These are phyloP conservation scores for Ophioderma brevispina DNA, from an alignment of 35 echinoderm and acorn worm species.

Conservation along the genomic window DNA sequence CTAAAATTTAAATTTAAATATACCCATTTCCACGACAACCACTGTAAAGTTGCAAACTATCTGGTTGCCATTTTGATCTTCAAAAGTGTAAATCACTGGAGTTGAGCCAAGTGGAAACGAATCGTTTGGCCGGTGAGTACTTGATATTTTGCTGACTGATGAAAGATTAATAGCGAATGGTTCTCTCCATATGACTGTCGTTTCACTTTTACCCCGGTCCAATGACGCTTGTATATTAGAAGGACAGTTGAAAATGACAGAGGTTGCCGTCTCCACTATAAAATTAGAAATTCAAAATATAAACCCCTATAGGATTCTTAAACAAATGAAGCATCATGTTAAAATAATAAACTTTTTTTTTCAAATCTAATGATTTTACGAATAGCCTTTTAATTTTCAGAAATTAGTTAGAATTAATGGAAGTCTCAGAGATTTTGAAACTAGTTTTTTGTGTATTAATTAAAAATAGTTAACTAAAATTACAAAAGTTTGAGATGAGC, in stretches of 20 bases:
- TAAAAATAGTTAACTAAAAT: too few relatives aligned
- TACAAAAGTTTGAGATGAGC: too few relatives aligned
- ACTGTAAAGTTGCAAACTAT: background rate
- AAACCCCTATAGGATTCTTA: too few relatives aligned
- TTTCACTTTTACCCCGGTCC: background rate
- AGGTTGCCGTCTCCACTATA: background rate
- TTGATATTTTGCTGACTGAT: background rate
- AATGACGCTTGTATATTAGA: background rate
- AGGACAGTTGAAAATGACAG: background rate
- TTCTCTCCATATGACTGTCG: background rate
- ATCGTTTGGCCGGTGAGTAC: background rate
- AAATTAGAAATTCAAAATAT: too few relatives aligned
- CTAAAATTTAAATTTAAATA: too few relatives aligned
- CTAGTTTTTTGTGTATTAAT: too few relatives aligned
- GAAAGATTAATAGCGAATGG: background rate
- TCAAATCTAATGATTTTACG: too few relatives aligned
- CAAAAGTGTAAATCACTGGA: background rate
- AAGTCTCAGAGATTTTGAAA: too few relatives aligned
- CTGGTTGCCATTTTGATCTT: background rate
- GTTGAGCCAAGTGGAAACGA: background rate
- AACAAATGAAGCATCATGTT: too few relatives aligned
- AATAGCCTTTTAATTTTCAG: too few relatives aligned
- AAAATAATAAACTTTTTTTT: too few relatives aligned
- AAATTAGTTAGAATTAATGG: too few relatives aligned
- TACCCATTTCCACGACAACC: background rate